Evolutionary conservation across 2,113 vertebrate species (phyloP), one percentile per base, ranked within the genome.

Genomic region (Callithrix jacchus): DNA sequence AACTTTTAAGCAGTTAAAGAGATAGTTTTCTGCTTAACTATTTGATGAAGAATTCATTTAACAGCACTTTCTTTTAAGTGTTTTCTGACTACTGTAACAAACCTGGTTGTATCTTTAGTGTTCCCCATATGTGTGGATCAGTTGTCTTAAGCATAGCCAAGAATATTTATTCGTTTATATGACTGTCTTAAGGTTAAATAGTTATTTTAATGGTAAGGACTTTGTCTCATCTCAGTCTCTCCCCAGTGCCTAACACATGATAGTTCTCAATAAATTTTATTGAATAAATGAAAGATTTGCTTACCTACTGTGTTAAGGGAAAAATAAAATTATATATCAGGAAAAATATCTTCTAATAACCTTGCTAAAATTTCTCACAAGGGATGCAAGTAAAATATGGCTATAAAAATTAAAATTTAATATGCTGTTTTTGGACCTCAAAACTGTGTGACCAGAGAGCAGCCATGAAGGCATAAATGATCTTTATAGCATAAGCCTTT

Each of bases 291-390:
- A 74, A 84, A 49, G 40, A 13, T 80, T 80, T 20, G 30, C 8
- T 93, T 82, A 45, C 8, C 32, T 85, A 7, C 20, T 68, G 42
- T 16, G 8, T 94, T 93, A 80, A 87, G 76, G 40, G 27, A 80
- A n/a, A 97, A 91, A 54, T 54, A 85, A 93, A 94, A 87, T 94
- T 40, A 5, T 92, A 16, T 92, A 5, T 93, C 12, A 82, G 37
- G 58, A 74, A 93, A 58, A 95, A 27, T 82, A 56, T 20, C 12
- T 96, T 76, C 27, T 68, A 32, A 35, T 93, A 47, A 42, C 61
- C 25, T 52, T 96, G 30, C 49, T 81, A 64, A 82, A 92, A 49
- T 87, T 94, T 94, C 12, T 95, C 37, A 56, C 58, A 76, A 71
- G 17, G 27, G 2, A 89, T 30, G n/a, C 14, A 84, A 80, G n/a